A percentile compares a stretch with the other conserved stretches of the same genome.
These are phyloP conservation scores for Nymphalis io DNA, from an alignment of 1,140 invertebrate species.

Conservation along the genomic window DNA sequence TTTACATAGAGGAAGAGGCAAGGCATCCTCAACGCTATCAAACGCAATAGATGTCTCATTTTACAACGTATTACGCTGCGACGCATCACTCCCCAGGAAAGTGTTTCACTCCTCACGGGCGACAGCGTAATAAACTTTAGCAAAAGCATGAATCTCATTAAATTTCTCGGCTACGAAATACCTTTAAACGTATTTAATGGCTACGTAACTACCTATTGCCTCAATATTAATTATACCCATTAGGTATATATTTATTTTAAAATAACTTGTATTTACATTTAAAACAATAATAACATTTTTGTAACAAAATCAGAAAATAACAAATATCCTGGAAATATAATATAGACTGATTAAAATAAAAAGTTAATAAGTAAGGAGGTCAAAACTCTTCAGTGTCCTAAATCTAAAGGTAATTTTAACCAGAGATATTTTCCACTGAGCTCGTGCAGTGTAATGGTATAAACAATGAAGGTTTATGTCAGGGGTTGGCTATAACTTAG, in stretches of 20 bases:
- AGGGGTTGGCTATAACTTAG: conserved; percentile 16
- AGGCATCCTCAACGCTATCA: conserved; percentile 8
- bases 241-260: too few species aligned
- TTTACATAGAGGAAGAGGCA: conserved; percentile 5
- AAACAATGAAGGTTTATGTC: conserved; percentile 23
- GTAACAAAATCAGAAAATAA: too few species aligned
- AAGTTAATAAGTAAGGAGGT: not conserved
- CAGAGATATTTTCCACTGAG: not conserved
- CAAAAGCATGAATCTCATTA: conserved; percentile 17
- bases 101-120: conserved; percentile 14
- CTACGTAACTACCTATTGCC: not conserved
- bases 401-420: not conserved
- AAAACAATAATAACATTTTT: too few species aligned
- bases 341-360: not conserved
- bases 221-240: too few species aligned
- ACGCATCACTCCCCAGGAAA: conserved; percentile 2
- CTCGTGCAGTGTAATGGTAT: conserved; percentile 11
- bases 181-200: conserved; percentile 2
- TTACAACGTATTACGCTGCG: conserved; percentile 22
- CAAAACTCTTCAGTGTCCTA: not conserved
- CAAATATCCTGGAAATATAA: not conserved
- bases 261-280: too few species aligned
- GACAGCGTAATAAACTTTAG: conserved; percentile 10
- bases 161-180: conserved; percentile 10
- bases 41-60: conserved; percentile 23